Evolutionary conservation across 2,797 vertebrate genomes (phyloP).

Genomic region (Coilia nasus): DNA sequence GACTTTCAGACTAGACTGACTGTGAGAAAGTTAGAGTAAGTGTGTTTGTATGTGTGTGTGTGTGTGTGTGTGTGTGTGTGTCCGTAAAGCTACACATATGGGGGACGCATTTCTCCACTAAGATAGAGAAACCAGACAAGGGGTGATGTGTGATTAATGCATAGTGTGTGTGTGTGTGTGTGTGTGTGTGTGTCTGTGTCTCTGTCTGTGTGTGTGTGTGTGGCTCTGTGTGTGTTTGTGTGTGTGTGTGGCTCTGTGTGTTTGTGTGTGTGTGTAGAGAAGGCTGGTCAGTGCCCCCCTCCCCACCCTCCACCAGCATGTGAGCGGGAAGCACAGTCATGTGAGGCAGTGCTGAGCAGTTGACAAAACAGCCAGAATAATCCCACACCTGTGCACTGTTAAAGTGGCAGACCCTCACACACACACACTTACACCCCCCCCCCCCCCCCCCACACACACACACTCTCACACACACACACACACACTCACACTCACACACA

Average conservation of each 20-base stretch:
- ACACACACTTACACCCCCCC: neutral
- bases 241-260: neutral
- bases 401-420: neutral
- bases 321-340: neutral
- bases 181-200: neutral
- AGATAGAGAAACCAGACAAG: neutral
- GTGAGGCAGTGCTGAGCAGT: slow-evolving; percentile 11
- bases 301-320: neutral
- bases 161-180: neutral
- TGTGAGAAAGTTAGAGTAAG: neutral
- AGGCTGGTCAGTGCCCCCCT: neutral
- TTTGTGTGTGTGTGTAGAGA: neutral
- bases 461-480: neutral
- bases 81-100: no score
- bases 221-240: neutral
- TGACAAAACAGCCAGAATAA: slow-evolving; percentile 23
- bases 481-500: slow-evolving; percentile 11
- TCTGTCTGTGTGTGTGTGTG: no score
- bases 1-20: neutral
- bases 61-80: neutral
- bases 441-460: neutral
- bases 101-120: no score
- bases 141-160: no score
- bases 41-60: no score
- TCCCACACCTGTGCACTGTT: slow-evolving; percentile 11